phyloP scores from a whole-genome alignment of 2,888 invertebrate genomes.

The Nebria brevicollis region DNA sequence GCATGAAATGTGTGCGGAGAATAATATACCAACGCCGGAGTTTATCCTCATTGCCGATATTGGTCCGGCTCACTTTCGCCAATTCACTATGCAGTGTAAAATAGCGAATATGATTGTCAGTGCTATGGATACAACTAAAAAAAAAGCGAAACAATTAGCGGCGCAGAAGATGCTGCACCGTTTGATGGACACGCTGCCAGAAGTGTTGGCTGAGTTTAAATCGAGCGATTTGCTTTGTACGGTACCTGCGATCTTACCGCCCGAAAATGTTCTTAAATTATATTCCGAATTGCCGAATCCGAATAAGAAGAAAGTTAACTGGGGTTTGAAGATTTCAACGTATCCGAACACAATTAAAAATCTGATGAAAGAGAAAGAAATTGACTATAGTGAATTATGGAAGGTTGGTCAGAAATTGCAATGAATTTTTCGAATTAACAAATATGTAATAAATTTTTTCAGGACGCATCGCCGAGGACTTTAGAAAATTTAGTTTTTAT shows the following conservation, averaged over 20 bases:
- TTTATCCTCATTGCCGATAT: slow-evolving; percentile 70
- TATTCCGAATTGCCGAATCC: slow-evolving; percentile 30
- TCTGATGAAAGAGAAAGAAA: slow-evolving; percentile 13
- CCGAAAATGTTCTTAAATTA: slow-evolving; percentile 22
- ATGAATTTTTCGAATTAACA: not conserved
- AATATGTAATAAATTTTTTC: not conserved
- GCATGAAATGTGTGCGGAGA: slow-evolving; percentile 62
- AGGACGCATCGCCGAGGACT: slow-evolving; percentile 2
- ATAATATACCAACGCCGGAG: slow-evolving; percentile 65
- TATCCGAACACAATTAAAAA: not conserved
- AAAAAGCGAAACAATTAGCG: slow-evolving; percentile 64
- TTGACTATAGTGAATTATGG: slow-evolving; percentile 8
- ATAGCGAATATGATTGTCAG: slow-evolving; percentile 63
- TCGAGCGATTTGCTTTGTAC: not conserved
- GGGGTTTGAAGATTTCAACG: slow-evolving; percentile 14
- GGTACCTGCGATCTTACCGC: slow-evolving; percentile 4
- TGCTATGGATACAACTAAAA: slow-evolving; percentile 62
- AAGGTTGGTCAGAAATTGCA: slow-evolving; percentile 15
- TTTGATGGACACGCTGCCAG: slow-evolving; percentile 47
- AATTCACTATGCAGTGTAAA: slow-evolving; percentile 70
- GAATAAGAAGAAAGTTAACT: slow-evolving; percentile 36
- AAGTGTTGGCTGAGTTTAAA: slow-evolving; percentile 20
- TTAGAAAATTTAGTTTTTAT: slow-evolving; percentile 9
- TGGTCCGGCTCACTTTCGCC: slow-evolving; percentile 74
- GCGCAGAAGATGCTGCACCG: slow-evolving; percentile 56